Base-by-base conservation (phyloP, 1,140 invertebrate genomes). In the Acyrthosiphon pisum region DNA sequence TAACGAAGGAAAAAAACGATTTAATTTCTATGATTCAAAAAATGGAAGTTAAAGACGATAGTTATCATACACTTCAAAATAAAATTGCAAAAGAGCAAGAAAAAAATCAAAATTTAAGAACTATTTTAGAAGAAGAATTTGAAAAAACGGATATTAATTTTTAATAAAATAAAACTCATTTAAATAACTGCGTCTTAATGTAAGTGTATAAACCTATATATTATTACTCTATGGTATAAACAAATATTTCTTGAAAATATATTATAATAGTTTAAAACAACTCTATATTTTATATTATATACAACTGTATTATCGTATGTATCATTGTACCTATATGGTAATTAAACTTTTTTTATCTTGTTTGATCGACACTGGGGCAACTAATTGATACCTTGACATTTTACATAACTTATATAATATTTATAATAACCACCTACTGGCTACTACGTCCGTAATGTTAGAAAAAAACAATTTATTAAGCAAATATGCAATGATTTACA, bases 1-100 rank as follows among this genome's bases (percentile, higher is more conserved):
- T 92, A 37, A 48, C 30, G 20, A 83, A 92, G 41, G 91, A 92
- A 92, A 92, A 92, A 35, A 92, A n/a, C 23, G 76, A 92, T 92
- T 53, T 92, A 48, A 92, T 92, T 30, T 26, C 20, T 50, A 37
- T 35, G 23, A 92, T 92, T n/a, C 9, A 81, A 48, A 46, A 92
- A 37, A 92, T 83, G n/a, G 91, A 92, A 83, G 22, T 83, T 26
- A 83, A 83, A 92, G n/a, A 35, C 23, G 76, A 92, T 53, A 46
- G 46, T 18, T 48, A 50, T n/a, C n/a, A 26, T 22, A 48, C 46
- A 23, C 46, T 92, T 37, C 7, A 83, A 83, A 23, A 26, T 50
- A 48, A 48, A 83, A 18, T 83, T 23, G 20, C 48, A n/a, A 53
- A 26, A 92, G 46, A 50, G 76, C 35, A 37, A 83, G 22, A 50